These are phyloP conservation scores for Lepidurus packardi DNA, from an alignment of 1,140 invertebrate species.

Conservation along the genomic window DNA sequence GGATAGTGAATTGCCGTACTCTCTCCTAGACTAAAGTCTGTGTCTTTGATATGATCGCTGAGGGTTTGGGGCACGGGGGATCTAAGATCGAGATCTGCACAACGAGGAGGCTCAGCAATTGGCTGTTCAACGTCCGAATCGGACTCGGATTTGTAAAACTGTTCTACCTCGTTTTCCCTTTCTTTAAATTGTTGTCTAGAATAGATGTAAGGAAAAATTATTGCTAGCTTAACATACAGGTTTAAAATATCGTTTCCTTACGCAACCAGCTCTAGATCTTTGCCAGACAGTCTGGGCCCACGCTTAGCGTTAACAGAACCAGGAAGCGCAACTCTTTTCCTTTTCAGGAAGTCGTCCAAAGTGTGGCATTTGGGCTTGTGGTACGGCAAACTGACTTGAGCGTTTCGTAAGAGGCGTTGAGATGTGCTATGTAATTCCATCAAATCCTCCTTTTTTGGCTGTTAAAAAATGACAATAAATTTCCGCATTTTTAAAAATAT, in stretches of 20 bases:
- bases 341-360: neutral
- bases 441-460: neutral
- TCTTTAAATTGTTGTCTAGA: neutral
- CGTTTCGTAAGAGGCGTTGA: conserved; percentile 10
- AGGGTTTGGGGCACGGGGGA: too few relatives aligned
- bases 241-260: neutral
- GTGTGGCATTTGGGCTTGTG: conserved; percentile 4
- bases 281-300: neutral
- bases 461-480: neutral
- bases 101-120: neutral
- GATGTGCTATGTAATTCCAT: neutral
- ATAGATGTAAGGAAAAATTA: neutral
- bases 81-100: too few relatives aligned
- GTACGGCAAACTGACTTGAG: conserved; percentile 7
- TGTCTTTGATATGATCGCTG: too few relatives aligned
- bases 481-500: neutral
- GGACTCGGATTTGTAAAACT: neutral
- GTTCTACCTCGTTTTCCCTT: neutral
- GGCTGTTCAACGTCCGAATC: neutral
- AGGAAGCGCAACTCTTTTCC: neutral
- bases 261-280: neutral
- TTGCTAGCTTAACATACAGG: neutral
- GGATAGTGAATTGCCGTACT: too few relatives aligned
- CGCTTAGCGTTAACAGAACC: neutral
- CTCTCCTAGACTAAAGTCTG: too few relatives aligned